Evolutionary conservation across 2,113 vertebrate species (phyloP).

Genomic region (Cheilinus undulatus): DNA sequence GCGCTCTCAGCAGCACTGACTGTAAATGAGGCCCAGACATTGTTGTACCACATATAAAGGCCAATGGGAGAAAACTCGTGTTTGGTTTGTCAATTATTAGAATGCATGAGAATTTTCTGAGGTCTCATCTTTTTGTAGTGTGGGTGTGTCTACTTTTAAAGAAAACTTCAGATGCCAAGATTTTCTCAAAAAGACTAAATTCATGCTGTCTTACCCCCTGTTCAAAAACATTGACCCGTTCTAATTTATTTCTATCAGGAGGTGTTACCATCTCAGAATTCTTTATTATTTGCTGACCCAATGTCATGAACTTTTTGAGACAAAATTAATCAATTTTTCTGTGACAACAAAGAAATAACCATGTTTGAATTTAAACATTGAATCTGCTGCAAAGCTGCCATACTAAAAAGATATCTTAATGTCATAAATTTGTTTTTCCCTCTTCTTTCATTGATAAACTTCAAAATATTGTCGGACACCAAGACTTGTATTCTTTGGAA

Average conservation of each 20-base stretch:
- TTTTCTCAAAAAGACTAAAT: slow-evolving; percentile 6
- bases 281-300: background rate
- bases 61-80: slow-evolving; percentile 22
- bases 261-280: background rate
- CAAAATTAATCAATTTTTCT: background rate
- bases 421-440: slow-evolving; percentile 7
- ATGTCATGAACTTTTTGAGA: slow-evolving; percentile 26
- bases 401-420: slow-evolving; percentile 19
- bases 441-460: too few species aligned
- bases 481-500: too few species aligned
- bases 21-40: slow-evolving; percentile 58
- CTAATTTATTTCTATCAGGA: background rate
- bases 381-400: slow-evolving; percentile 14
- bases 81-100: slow-evolving; percentile 59
- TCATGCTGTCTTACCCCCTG: background rate
- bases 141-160: slow-evolving; percentile 15
- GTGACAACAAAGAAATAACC: slow-evolving; percentile 37
- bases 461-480: background rate
- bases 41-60: slow-evolving; percentile 47
- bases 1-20: slow-evolving; percentile 38
- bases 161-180: background rate
- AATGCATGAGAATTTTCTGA: slow-evolving; percentile 30
- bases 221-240: slow-evolving; percentile 7
- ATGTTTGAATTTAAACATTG: slow-evolving; percentile 38
- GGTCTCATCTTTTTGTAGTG: slow-evolving; percentile 8